Conservation (phyloP, 2,797 vertebrate species). For the Eremophila alpestris region DNA sequence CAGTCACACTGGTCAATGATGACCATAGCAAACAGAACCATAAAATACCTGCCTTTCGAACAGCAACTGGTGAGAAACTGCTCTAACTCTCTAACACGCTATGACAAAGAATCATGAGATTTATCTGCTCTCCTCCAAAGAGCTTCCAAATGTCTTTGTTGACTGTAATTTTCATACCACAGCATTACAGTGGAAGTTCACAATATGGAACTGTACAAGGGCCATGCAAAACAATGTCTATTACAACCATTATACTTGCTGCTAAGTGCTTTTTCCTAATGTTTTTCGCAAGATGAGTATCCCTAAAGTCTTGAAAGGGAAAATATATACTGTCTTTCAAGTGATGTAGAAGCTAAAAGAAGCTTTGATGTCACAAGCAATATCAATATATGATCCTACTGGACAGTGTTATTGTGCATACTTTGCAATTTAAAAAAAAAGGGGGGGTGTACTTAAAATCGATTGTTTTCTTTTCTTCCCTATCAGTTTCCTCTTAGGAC, state of each 20-base stretch:
- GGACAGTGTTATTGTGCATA: neutral
- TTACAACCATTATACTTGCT: neutral
- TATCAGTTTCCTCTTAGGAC: neutral
- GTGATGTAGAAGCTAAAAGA: neutral
- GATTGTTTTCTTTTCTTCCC: neutral
- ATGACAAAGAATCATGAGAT: neutral
- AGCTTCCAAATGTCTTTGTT: neutral
- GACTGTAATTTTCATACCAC: neutral
- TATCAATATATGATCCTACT: neutral
- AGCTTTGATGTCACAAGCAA: neutral
- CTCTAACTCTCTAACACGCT: neutral
- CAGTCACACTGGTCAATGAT: neutral
- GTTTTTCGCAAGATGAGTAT: neutral
- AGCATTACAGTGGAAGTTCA: neutral
- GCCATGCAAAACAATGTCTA: neutral
- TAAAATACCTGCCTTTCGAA: neutral
- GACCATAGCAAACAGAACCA: neutral
- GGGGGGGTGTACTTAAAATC: neutral
- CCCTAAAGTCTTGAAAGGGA: neutral
- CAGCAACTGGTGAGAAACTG: neutral
- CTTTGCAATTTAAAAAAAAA: neutral
- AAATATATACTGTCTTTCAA: neutral
- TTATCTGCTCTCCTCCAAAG: neutral
- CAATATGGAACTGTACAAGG: neutral
- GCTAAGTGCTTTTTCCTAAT: neutral